These are phyloP conservation scores for Sciurus vulgaris DNA, from an alignment of 2,797 vertebrate genomes.

Conservation along the genomic window DNA sequence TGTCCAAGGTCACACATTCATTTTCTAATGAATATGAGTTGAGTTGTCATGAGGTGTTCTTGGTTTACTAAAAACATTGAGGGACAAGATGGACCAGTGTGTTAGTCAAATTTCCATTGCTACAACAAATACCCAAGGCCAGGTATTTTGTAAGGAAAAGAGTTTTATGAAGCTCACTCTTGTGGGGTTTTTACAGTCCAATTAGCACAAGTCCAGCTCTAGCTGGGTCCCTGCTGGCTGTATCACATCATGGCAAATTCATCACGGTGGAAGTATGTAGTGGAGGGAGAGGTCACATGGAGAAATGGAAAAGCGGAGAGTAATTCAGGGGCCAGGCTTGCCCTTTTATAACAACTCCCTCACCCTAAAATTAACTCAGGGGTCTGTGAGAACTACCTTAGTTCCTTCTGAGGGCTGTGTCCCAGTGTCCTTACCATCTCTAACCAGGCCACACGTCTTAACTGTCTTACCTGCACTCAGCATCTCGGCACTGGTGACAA, in stretches of 20 bases:
- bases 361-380: neutral
- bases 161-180: neutral
- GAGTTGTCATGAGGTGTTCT: neutral
- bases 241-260: neutral
- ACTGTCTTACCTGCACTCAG: too few relatives aligned
- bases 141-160: neutral
- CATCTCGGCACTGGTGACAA: neutral
- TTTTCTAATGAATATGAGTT: constrained; percentile 6
- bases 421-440: too few relatives aligned
- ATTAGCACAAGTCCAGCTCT: neutral
- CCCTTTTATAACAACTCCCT: neutral
- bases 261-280: neutral
- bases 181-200: neutral
- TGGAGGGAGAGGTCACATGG: neutral
- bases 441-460: neutral
- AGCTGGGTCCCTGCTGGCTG: neutral
- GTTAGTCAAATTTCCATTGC: neutral
- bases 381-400: neutral
- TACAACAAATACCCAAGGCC: neutral
- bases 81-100: neutral
- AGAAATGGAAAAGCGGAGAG: neutral
- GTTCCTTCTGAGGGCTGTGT: neutral
- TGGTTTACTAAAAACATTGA: neutral
- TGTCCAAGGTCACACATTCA: neutral
- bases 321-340: neutral